A percentile compares a stretch with the other conserved stretches of the same genome.
phyloP scores from a whole-genome alignment of 2,797 vertebrate species.

The Anguilla marmorata region DNA sequence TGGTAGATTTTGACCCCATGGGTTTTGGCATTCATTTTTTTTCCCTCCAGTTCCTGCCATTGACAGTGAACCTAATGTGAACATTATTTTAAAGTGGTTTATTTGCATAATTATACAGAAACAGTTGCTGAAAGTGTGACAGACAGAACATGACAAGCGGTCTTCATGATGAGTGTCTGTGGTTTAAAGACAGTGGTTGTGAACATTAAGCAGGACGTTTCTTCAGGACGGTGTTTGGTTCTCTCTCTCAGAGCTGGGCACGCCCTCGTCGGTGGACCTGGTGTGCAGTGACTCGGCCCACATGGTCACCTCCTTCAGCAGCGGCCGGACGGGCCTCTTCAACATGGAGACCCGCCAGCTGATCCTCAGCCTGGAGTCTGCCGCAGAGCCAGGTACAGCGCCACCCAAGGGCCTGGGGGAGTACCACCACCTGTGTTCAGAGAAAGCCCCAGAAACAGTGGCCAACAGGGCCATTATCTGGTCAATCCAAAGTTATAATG shows the following conservation, averaged over 20 bases:
- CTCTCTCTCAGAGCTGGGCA: constrained; percentile 78
- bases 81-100: not conserved
- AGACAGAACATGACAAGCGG: not conserved
- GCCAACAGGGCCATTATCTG: not conserved
- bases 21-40: not conserved
- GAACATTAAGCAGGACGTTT: not conserved
- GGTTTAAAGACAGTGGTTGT: not conserved
- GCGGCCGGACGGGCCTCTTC: constrained; percentile 89
- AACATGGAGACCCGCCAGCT: constrained; percentile 95
- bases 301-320: constrained; percentile 92
- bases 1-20: not conserved
- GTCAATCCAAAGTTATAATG: not conserved
- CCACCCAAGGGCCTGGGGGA: not conserved
- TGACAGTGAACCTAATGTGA: not conserved
- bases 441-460: not conserved
- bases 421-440: not conserved
- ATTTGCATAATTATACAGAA: not conserved
- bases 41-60: not conserved
- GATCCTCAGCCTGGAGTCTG: constrained; percentile 88
- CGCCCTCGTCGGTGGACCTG: constrained; percentile 92
- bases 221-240: not conserved
- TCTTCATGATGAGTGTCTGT: not conserved
- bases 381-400: constrained; percentile 77
- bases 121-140: not conserved
- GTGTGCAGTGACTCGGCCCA: constrained; percentile 94